Evolutionary conservation across 1,140 invertebrate genomes (phyloP), one percentile per base, ranked within the genome.

Genomic region (Drosophila arizonae): DNA sequence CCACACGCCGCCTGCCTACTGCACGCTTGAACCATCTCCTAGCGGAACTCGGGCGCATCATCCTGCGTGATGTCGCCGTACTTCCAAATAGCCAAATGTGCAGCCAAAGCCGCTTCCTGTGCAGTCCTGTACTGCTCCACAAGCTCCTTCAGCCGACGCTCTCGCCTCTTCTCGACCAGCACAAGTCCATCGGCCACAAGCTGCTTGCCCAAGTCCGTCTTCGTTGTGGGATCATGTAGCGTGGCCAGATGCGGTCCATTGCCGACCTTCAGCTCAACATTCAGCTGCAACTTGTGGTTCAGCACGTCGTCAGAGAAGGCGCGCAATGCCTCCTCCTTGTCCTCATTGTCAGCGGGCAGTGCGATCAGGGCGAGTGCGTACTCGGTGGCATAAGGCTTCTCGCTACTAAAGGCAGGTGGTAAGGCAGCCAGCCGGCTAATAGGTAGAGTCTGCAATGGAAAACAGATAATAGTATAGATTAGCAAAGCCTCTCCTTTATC

Each of bases 21-120:
- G 75, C 76, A 79, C 45, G 72, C 74, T 78, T 43, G 30, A 45
- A 46, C 60, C 76, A 46, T 55, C 45, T 86, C 65, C 70, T 91
- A 91, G 84, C 90, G 90, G 77, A 91, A 91, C 51, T 91, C 90
- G 45, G 90, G 90, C 84, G 90, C 79, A 92, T 99, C 97, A 85
- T 99, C 98, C 77, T 97, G 97, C 62, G 96, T 97, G 90, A 99
- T 97, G 91, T 99, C 98, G 15, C 98, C 98, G 91, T 99, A 99
- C 80, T 96, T 95, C 98, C 98, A 99, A 72, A 99, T 95, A 90
- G 96, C 97, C 63, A 95, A 92, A 92, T 97, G 96, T 52, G 95
- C 94, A 74, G 95, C 95, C 91, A 97, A 96, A 4, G 98, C 98
- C 58, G 95, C 93, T 71, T 97, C 95, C 91, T 99, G 96, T 11